Percentiles rank a stretch among this genome's conserved stretches.
These are phyloP conservation scores for Pachycephus smyrnensis DNA, from an alignment of 2,888 invertebrate species.

Conservation along the genomic window DNA sequence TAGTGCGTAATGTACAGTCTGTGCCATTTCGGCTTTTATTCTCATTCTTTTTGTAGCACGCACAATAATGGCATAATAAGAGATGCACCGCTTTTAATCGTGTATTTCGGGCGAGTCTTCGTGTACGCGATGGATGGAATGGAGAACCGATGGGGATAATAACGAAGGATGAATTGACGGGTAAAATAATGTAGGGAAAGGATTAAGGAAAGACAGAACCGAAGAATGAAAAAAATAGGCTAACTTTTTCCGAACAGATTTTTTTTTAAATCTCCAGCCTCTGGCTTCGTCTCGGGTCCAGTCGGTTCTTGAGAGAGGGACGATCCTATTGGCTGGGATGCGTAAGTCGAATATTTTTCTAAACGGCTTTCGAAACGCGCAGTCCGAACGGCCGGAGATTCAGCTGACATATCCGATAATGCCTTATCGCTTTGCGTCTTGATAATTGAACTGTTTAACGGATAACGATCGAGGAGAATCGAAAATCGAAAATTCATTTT, in stretches of 20 bases:
- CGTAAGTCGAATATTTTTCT: background rate
- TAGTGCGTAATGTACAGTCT: constrained; percentile 1
- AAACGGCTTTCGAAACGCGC: constrained; percentile 56
- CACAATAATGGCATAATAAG: constrained; percentile 28
- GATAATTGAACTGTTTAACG: constrained; percentile 20
- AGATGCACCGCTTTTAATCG: constrained; percentile 31
- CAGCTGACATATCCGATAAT: constrained; percentile 66
- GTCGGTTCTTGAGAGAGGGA: background rate
- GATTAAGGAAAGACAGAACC: background rate
- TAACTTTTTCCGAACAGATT: constrained; percentile 5
- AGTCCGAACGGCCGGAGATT: constrained; percentile 58
- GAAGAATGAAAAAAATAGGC: background rate
- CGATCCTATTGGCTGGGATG: background rate
- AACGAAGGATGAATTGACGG: background rate
- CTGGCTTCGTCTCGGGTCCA: background rate
- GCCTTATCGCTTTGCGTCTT: constrained; percentile 65
- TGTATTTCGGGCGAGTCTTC: background rate
- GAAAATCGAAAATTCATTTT: background rate
- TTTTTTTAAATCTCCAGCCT: background rate
- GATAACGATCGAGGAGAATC: background rate
- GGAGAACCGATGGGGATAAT: background rate
- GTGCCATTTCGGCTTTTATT: background rate
- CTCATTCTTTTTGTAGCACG: constrained; percentile 27
- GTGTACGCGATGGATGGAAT: background rate
- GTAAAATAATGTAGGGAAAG: background rate